A percentile compares a stretch with the other conserved stretches of the same genome.
Evolutionary conservation across 2,888 invertebrate species (phyloP).

Genomic region (Macroteleia sp.): DNA sequence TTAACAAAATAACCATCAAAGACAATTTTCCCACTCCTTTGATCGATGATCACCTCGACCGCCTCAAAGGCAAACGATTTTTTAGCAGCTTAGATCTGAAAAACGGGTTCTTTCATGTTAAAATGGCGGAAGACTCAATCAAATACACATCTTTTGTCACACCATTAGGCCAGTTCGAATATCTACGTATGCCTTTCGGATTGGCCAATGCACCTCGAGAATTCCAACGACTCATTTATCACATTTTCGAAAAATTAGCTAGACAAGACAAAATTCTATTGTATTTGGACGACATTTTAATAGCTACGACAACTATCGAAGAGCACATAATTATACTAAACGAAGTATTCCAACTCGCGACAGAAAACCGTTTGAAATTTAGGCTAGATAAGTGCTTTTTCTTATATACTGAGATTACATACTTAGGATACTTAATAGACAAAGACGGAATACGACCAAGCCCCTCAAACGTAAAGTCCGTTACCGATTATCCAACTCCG

Average conservation of each 20-base stretch:
- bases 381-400: too few species aligned
- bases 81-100: background rate
- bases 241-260: slow-evolving; percentile 11
- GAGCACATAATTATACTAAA: too few species aligned
- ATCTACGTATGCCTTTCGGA: slow-evolving; percentile 8
- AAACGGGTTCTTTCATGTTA: slow-evolving; percentile 21
- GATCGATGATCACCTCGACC: slow-evolving; percentile 3
- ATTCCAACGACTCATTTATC: slow-evolving; percentile 1
- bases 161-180: slow-evolving; percentile 3
- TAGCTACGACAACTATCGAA: too few species aligned
- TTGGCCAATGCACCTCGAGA: slow-evolving; percentile 7
- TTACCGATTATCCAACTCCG: too few species aligned
- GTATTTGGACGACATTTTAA: too few species aligned
- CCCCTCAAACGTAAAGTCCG: too few species aligned
- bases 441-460: too few species aligned
- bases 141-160: slow-evolving; percentile 11
- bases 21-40: slow-evolving; percentile 11
- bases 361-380: too few species aligned
- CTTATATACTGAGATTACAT: too few species aligned
- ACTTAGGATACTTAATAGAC: too few species aligned
- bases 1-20: slow-evolving; percentile 4
- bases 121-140: slow-evolving; percentile 15
- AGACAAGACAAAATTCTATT: too few species aligned
- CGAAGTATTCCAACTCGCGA: too few species aligned
- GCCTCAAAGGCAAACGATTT: background rate